phyloP scores from a whole-genome alignment of 2,888 invertebrate species.

The Meandrusa payeni region DNA sequence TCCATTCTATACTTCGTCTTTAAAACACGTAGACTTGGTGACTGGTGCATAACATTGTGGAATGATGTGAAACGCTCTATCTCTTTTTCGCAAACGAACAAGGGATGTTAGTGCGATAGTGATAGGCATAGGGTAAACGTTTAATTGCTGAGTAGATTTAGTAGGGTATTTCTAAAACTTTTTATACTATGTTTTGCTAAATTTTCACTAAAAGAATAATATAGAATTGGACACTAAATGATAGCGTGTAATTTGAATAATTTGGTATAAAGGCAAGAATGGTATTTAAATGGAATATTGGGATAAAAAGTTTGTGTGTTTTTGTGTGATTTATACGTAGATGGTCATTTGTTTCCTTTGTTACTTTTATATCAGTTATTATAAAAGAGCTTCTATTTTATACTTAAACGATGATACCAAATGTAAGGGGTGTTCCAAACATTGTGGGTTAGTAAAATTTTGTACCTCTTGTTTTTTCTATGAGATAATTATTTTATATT shows the following conservation, averaged over 20 bases:
- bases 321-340: conserved; percentile 37
- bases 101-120: conserved; percentile 66
- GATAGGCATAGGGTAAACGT: conserved; percentile 69
- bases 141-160: conserved; percentile 75
- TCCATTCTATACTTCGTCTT: conserved; percentile 46
- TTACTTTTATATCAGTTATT: conserved; percentile 43
- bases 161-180: conserved; percentile 79
- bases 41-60: conserved; percentile 54
- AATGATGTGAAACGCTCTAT: conserved; percentile 37
- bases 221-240: conserved; percentile 74
- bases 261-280: conserved; percentile 53
- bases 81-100: conserved; percentile 56
- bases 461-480: conserved; percentile 72
- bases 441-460: conserved; percentile 46
- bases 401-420: conserved; percentile 56
- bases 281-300: conserved; percentile 47
- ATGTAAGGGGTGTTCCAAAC: conserved; percentile 49
- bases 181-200: conserved; percentile 81
- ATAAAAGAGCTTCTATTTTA: conserved; percentile 66
- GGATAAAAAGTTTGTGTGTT: conserved; percentile 27
- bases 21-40: conserved; percentile 43
- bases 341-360: conserved; percentile 36
- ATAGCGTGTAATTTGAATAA: conserved; percentile 50
- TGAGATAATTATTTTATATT: conserved; percentile 72
- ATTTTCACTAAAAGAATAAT: conserved; percentile 72